Conservation (phyloP, 2,888 invertebrate species). For the Trachelus iudaicus region DNA sequence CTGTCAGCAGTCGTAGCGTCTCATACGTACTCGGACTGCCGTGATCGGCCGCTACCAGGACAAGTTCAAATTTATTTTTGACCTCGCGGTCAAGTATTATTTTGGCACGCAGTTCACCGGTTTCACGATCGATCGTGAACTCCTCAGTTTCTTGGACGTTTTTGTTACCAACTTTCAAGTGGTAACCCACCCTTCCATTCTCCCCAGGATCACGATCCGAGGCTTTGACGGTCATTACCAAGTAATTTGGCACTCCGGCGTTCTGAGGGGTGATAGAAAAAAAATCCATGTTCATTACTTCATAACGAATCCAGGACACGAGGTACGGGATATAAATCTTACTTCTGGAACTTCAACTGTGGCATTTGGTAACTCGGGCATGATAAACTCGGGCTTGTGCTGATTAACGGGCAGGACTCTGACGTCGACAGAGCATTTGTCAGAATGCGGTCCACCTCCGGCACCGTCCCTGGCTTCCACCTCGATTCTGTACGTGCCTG, state of each 20-base stretch:
- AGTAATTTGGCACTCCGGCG: conserved; percentile 78
- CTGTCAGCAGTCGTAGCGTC: conserved; percentile 78
- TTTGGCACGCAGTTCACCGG: conserved; percentile 85
- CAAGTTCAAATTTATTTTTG: conserved; percentile 76
- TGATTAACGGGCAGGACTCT: conserved; percentile 84
- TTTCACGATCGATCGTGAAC: conserved; percentile 81
- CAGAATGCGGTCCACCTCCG: conserved; percentile 74
- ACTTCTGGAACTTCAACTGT: conserved; percentile 88
- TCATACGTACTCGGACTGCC: conserved; percentile 85
- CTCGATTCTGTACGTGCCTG: conserved; percentile 70
- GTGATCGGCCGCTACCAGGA: conserved; percentile 85
- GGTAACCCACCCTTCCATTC: conserved; percentile 87
- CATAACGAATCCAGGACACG: not conserved
- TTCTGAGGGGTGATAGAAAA: conserved; percentile 68
- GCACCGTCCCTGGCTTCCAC: conserved; percentile 84
- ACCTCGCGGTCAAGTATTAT: conserved; percentile 83
- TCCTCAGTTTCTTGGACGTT: conserved; percentile 85
- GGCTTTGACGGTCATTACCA: conserved; percentile 85
- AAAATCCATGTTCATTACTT: conserved; percentile 11
- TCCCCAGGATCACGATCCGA: conserved; percentile 84
- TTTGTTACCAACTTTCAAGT: conserved; percentile 80
- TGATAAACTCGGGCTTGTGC: conserved; percentile 82
- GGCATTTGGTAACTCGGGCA: conserved; percentile 80
- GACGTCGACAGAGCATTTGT: conserved; percentile 79
- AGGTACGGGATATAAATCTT: conserved; percentile 35